Base-by-base conservation (phyloP, 2,113 vertebrate genomes). In the Varanus salvator region DNA sequence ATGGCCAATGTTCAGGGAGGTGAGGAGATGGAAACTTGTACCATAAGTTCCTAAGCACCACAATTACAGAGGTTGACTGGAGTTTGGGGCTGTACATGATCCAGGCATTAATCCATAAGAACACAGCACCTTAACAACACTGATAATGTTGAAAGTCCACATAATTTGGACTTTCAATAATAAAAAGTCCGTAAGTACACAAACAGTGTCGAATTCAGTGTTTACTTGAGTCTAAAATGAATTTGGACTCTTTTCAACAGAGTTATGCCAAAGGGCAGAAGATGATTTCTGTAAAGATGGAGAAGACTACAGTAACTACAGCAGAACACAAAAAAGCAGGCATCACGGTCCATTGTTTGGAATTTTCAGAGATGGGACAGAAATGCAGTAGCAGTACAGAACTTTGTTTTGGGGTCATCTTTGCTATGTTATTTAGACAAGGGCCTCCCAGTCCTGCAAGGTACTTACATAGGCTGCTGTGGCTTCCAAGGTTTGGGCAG, bases 401-500 rank as follows among this genome's bases (percentile, higher is more conserved):
- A 8, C 52, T 72, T 68, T 68, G 23, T 12, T 50, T 31, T 25
- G 27, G 4, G 15, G 15, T 23, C 50, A 4, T 38, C 38, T 69
- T 72, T 83, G 34, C 8, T 44, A 85, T 80, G 44, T 54, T 15
- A 54, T 27, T 7, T 85, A 72, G 44, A 69, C 34, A 19, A 27
- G 27, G 75, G 14, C 82, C 78, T 38, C n/a, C 54, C 54, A 75
- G 54, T 12, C 27, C 80, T 66, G 75, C n/a, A 85, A 80, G 15
- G 44, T 1, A 95, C 98, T 97, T 96, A 99, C 98, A 99, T 95
- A 0, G 99, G 98, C n/a, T 98, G 97, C 69, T 96, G 95, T 88
- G 95, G 97, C 6, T 96, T 92, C 85, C 92, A 90, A 38, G 91
- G 76, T 2, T 84, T 48, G 12, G 97, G 93, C 75, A 95, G 92